These are phyloP conservation scores for Macrobrachium nipponense DNA, from an alignment of 1,140 invertebrate genomes.

Conservation along the genomic window DNA sequence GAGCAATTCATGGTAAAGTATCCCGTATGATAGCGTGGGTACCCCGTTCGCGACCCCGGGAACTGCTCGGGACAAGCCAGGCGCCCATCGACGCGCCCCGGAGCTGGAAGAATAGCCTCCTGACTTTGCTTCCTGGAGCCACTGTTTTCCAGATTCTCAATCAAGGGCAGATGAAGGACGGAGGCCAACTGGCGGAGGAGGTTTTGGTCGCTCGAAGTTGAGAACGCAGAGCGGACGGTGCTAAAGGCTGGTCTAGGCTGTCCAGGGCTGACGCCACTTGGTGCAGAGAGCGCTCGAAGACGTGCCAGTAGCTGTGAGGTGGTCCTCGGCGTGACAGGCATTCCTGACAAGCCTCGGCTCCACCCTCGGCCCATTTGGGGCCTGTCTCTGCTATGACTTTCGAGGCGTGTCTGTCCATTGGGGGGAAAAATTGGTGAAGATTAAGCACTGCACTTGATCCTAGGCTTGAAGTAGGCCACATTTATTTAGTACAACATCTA, in stretches of 20 bases:
- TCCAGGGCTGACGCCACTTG: conserved; percentile 44
- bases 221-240: conserved; percentile 37
- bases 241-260: conserved; percentile 45
- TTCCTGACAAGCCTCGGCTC: conserved; percentile 50
- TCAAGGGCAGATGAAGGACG: conserved; percentile 38
- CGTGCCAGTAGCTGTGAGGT: conserved; percentile 40
- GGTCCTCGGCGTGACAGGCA: conserved; percentile 44
- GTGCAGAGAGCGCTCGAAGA: conserved; percentile 38
- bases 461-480: too few relatives aligned
- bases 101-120: conserved; percentile 38
- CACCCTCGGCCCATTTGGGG: conserved; percentile 40
- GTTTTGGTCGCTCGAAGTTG: conserved; percentile 35
- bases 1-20: conserved; percentile 37
- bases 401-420: conserved; percentile 24
- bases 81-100: conserved; percentile 26
- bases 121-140: neutral
- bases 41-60: conserved; percentile 40
- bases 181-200: conserved; percentile 45
- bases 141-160: neutral
- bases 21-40: conserved; percentile 44
- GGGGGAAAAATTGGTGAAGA: too few relatives aligned
- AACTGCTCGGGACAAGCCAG: conserved; percentile 44
- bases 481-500: too few relatives aligned
- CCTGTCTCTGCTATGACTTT: conserved; percentile 29
- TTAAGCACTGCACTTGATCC: neutral